Base-by-base conservation (phyloP, 2,113 vertebrate species). In the Aegotheles bennettii region DNA sequence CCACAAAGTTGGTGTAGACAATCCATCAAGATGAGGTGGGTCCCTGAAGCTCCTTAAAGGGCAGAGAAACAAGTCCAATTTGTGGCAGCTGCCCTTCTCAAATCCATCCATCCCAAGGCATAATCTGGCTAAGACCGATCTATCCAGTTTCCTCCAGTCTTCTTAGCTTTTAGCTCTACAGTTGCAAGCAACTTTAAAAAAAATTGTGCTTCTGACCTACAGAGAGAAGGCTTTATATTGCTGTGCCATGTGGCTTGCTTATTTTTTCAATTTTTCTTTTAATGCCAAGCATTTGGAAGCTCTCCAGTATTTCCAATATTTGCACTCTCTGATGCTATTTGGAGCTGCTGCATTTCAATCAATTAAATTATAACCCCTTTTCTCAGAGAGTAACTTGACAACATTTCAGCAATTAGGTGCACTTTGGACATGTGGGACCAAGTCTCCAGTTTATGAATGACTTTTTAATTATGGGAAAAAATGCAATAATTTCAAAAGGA, bases 281-380 rank as follows among this genome's bases (percentile, higher is more conserved):
- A 60, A 93, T 89, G 61, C 48, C 84, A 89, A 61, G 19, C 23
- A 56, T 85, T 90, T 95, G 75, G 88, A 96, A 93, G 15, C 43
- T 93, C 63, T 96, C 88, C 94, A 90, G 45, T 38, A 84, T 82
- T 90, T 89, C 76, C 84, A 84, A 31, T 71, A 69, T 94, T 88
- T 95, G 56, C 65, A 91, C 57, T 82, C 80, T 79, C 21, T 87
- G 57, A 61, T 95, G 57, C 67, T 79, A 56, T 91, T 93, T 38
- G 28, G 74, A 91, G 43, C n/a, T 73, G 45, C 28, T 84, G n/a
- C 31, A 25, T 84, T 94, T 84, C n/a, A 56, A 28, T 60, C 43
- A 35, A 15, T 68, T 78, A 87, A 45, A 89, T 71, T 89, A 50
- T 17, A 78, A 78, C 12, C 15, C 42, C 8, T 56, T 87, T 89